Percentiles rank a stretch among this genome's conserved stretches.
These are phyloP conservation scores for Heloderma charlesbogerti DNA, from an alignment of 2,113 vertebrate genomes.

Conservation along the genomic window DNA sequence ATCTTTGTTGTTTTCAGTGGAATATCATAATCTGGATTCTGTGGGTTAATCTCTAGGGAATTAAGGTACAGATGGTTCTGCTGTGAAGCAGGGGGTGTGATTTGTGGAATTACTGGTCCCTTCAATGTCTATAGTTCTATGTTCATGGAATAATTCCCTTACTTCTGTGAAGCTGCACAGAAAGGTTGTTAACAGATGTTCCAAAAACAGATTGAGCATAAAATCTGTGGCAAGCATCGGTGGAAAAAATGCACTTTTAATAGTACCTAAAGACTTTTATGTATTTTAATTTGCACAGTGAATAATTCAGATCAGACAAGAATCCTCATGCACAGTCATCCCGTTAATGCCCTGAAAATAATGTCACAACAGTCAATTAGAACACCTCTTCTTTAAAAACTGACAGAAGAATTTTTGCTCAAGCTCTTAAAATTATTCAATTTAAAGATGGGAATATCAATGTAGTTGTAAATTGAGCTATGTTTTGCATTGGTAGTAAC, in stretches of 20 bases:
- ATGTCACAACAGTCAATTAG: neutral
- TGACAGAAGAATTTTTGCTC: neutral
- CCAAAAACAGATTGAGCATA: neutral
- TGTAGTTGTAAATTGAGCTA: neutral
- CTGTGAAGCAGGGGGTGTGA: neutral
- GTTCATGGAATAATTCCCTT: neutral
- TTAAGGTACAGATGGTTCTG: neutral
- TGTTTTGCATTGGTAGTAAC: neutral
- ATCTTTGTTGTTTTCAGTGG: neutral
- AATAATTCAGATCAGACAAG: neutral
- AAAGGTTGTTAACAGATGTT: conserved; percentile 3
- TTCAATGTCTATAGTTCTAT: neutral
- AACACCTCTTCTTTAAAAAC: neutral
- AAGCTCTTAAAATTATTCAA: neutral
- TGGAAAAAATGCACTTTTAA: neutral
- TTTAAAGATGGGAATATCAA: neutral
- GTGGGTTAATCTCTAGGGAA: neutral
- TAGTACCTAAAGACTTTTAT: neutral
- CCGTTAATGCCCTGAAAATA: neutral
- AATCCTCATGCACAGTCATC: neutral
- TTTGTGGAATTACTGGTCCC: neutral
- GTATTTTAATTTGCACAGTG: neutral
- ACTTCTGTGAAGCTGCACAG: conserved; percentile 18
- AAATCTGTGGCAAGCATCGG: neutral
- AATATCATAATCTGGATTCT: neutral